Base-by-base conservation (phyloP, 2,888 invertebrate species). In the Teleiodes luculella region DNA sequence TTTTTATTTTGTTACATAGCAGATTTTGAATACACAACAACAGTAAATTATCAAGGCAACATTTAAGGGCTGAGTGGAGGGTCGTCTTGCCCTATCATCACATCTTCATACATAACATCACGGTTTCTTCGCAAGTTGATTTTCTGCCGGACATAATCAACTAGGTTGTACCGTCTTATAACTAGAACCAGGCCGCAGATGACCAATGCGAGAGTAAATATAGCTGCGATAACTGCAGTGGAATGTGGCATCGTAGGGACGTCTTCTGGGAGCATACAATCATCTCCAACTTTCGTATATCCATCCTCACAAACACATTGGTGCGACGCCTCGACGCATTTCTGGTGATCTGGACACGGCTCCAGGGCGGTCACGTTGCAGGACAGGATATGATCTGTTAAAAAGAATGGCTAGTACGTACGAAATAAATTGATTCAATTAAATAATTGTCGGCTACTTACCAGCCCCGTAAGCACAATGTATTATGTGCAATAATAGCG, bases 61-160 rank as follows among this genome's bases (percentile, higher is more conserved):
- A 13, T 83, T 64, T 51, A 90, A 33, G 86, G 90, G 59, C 83
- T 84, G 48, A 90, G 76, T 0, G 90, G 90, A 0, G 90, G 90
- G 61, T 90, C 90, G 53, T 90, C 90, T 54, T 89, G 87, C 1
- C 90, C 90, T 41, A 90, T 90, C 90, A 90, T 90, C n/a, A 90
- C 90, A 65, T 90, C 90, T 65, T 90, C 90, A 35, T 90, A 90
- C 78, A 86, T 85, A 1, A 86, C 75, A 67, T 89, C 83, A 60
- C 82, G 82, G 59, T 79, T 82, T 61, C 87, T 77, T 58, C 85
- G 76, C 13, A 70, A 63, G 56, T 81, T 80, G 43, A 90, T 82
- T 60, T 80, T 87, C 60, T 87, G 82, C 30, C 78, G 74, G 47
- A 81, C 61, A 64, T 86, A 86, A 49, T 86, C 82, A 37, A 87